These are phyloP conservation scores for Musca domestica DNA, from an alignment of 1,140 invertebrate genomes.

Conservation along the genomic window DNA sequence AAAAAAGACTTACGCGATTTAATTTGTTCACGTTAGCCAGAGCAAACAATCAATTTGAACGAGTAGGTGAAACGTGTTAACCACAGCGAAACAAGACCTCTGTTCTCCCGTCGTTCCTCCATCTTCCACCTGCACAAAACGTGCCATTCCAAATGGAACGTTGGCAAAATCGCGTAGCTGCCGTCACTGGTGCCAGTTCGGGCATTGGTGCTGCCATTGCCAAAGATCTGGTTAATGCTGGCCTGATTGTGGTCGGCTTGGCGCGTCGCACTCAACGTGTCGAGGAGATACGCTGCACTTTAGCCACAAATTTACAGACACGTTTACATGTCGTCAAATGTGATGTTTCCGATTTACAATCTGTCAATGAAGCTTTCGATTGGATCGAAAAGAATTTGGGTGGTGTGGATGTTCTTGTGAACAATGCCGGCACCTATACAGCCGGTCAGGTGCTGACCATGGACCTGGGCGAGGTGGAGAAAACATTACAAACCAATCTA, in stretches of 20 bases:
- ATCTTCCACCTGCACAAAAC: no score
- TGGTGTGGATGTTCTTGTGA: constrained; percentile 69
- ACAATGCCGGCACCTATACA: constrained; percentile 67
- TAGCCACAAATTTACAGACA: constrained; percentile 36
- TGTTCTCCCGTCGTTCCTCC: no score
- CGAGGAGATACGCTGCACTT: constrained; percentile 37
- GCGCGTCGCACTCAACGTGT: constrained; percentile 45
- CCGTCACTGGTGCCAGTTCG: constrained; percentile 65
- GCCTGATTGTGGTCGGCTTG: constrained; percentile 58
- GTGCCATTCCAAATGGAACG: constrained; percentile 44
- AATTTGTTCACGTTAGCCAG: no score
- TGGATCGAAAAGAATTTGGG: constrained; percentile 64
- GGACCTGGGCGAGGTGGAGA: constrained; percentile 51
- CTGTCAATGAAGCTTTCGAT: constrained; percentile 65
- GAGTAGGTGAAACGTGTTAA: no score
- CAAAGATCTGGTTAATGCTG: constrained; percentile 55
- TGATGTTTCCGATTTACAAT: constrained; percentile 66
- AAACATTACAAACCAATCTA: constrained; percentile 68
- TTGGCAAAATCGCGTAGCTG: constrained; percentile 62
- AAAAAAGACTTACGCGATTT: no score
- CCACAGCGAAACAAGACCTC: no score
- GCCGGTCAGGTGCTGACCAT: constrained; percentile 49
- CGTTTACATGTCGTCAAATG: constrained; percentile 58
- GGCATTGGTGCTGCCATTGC: constrained; percentile 62
- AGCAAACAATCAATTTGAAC: no score